These are phyloP conservation scores for Kryptopterus vitreolus DNA, from an alignment of 2,797 vertebrate genomes.

Conservation along the genomic window DNA sequence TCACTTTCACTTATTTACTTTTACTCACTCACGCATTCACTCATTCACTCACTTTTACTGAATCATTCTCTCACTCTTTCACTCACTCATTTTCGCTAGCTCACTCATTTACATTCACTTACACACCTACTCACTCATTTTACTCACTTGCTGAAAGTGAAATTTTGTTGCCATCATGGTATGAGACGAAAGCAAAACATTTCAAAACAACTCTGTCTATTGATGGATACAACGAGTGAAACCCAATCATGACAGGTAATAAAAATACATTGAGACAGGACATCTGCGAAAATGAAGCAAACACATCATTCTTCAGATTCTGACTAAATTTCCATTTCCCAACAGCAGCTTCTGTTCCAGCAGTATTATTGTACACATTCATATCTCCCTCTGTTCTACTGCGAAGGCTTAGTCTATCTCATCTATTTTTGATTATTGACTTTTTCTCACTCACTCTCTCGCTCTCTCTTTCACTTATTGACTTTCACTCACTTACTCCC, in stretches of 20 bases:
- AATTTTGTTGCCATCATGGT: neutral
- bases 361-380: constrained; percentile 74
- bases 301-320: constrained; percentile 25
- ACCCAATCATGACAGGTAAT: constrained; percentile 8
- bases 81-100: too few species aligned
- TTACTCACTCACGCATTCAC: too few species aligned
- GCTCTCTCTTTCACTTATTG: too few species aligned
- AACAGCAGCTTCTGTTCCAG: constrained; percentile 58
- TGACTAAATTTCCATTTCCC: constrained; percentile 32
- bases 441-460: too few species aligned
- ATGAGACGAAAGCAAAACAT: constrained; percentile 28
- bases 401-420: constrained; percentile 71
- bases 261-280: constrained; percentile 9
- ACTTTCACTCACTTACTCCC: too few species aligned
- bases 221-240: constrained; percentile 23
- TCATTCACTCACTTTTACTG: too few species aligned
- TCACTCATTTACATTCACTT: too few species aligned
- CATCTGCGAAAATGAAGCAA: constrained; percentile 30
- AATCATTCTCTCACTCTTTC: too few species aligned
- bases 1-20: too few species aligned
- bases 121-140: too few species aligned
- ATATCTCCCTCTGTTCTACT: constrained; percentile 66
- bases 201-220: neutral
- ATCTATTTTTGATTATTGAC: constrained; percentile 73
- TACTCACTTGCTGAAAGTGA: too few species aligned